Evolutionary conservation across 2,888 invertebrate genomes (phyloP).

Genomic region (Strigamia transsilvanica): DNA sequence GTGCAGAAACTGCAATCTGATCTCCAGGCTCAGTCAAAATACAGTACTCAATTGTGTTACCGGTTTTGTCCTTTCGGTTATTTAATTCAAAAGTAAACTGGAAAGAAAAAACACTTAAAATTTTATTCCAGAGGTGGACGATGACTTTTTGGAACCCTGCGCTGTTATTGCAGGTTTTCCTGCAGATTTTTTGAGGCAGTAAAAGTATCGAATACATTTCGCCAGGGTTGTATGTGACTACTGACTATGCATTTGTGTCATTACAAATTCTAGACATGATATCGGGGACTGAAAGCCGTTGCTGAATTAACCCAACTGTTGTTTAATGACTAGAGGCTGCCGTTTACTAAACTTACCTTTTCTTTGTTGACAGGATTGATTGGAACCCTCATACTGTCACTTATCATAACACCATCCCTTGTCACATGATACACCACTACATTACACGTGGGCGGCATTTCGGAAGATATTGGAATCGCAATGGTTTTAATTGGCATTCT

Average conservation of each 20-base stretch:
- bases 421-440: conserved; percentile 67
- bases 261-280: too few relatives aligned
- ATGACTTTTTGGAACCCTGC: too few relatives aligned
- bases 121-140: background rate
- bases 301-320: too few relatives aligned
- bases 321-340: too few relatives aligned
- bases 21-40: conserved; percentile 67
- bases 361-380: conserved; percentile 60
- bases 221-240: too few relatives aligned
- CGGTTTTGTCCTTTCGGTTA: conserved; percentile 69
- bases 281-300: too few relatives aligned
- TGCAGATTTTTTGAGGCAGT: too few relatives aligned
- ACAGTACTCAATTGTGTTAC: conserved; percentile 67
- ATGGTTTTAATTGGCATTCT: conserved; percentile 64
- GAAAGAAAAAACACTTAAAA: background rate
- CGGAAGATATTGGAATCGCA: conserved; percentile 67
- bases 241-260: too few relatives aligned
- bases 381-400: conserved; percentile 68
- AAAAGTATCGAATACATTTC: too few relatives aligned
- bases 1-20: conserved; percentile 67
- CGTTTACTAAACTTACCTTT: conserved; percentile 43
- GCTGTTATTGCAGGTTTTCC: too few relatives aligned
- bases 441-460: conserved; percentile 70
- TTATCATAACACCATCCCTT: conserved; percentile 66
- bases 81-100: conserved; percentile 67